Percentiles rank a stretch among this genome's conserved stretches.
Evolutionary conservation across 2,113 vertebrate species (phyloP).

Genomic region (Pachycephala philippinensis): DNA sequence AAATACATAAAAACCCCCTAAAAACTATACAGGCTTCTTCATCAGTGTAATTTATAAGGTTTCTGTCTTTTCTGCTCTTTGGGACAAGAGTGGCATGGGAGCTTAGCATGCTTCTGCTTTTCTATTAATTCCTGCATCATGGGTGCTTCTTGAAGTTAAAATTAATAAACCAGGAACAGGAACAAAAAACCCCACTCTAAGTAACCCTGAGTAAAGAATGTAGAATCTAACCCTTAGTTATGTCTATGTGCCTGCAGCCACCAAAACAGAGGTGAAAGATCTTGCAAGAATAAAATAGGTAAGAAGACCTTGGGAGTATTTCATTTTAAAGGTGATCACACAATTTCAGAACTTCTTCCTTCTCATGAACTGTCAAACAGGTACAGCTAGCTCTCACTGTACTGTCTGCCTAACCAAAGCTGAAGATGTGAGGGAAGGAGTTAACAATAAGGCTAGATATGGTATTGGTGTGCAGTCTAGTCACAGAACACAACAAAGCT

Average conservation of each 20-base stretch:
- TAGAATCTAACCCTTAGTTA: background rate
- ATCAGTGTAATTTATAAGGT: background rate
- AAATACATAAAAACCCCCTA: background rate
- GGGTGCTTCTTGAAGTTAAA: background rate
- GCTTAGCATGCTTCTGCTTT: background rate
- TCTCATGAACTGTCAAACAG: background rate
- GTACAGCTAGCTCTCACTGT: background rate
- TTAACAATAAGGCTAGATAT: background rate
- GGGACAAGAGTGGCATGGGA: background rate
- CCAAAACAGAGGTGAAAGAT: background rate
- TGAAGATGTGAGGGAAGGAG: background rate
- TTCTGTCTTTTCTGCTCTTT: background rate
- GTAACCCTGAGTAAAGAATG: background rate
- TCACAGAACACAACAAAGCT: background rate
- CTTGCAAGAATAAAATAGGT: background rate
- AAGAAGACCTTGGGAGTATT: background rate
- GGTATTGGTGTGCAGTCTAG: background rate
- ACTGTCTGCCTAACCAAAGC: background rate
- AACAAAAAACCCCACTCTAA: accelerated
- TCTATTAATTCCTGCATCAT: background rate
- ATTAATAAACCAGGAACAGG: background rate
- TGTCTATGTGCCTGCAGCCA: background rate
- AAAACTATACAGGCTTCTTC: background rate
- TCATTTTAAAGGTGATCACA: background rate
- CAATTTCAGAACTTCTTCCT: background rate